Conservation (phyloP, 2,888 invertebrate genomes). For the Cremastobaeus sp. region DNA sequence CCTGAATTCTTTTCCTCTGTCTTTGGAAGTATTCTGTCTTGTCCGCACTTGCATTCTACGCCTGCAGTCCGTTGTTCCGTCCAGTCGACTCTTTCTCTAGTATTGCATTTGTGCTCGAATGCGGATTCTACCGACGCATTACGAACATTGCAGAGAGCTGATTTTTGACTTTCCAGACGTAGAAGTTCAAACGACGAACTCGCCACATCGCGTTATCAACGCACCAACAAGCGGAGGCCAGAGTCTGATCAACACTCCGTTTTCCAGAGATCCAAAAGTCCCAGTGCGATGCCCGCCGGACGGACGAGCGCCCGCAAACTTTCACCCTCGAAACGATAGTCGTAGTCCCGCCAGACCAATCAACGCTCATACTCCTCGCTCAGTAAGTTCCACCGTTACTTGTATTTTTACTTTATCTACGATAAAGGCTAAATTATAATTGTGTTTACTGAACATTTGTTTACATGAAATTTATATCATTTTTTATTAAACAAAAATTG, state of each 20-base stretch:
- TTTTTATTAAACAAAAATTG: neutral
- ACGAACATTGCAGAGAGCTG: slow-evolving; percentile 54
- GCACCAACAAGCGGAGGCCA: slow-evolving; percentile 69
- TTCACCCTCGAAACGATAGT: slow-evolving; percentile 65
- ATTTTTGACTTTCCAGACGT: slow-evolving; percentile 72
- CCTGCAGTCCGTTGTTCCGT: slow-evolving; percentile 32
- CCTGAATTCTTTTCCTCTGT: slow-evolving; percentile 21
- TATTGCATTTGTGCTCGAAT: slow-evolving; percentile 34
- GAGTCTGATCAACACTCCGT: slow-evolving; percentile 77
- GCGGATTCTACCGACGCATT: slow-evolving; percentile 16
- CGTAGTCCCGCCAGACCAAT: slow-evolving; percentile 66
- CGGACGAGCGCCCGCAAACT: slow-evolving; percentile 63
- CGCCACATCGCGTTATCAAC: slow-evolving; percentile 73
- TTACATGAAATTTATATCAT: too few relatives aligned
- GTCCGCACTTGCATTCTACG: too few relatives aligned
- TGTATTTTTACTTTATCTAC: neutral
- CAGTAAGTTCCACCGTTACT: slow-evolving; percentile 66
- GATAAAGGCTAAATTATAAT: neutral
- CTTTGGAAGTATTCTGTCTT: slow-evolving; percentile 42
- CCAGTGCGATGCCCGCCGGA: slow-evolving; percentile 73
- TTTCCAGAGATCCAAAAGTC: slow-evolving; percentile 76
- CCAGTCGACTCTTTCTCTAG: slow-evolving; percentile 45
- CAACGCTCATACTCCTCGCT: slow-evolving; percentile 71
- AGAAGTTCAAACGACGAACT: slow-evolving; percentile 77
- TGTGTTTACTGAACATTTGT: too few relatives aligned